Conservation (phyloP, 2,888 invertebrate species). For the Drosophila suboccidentalis region DNA sequence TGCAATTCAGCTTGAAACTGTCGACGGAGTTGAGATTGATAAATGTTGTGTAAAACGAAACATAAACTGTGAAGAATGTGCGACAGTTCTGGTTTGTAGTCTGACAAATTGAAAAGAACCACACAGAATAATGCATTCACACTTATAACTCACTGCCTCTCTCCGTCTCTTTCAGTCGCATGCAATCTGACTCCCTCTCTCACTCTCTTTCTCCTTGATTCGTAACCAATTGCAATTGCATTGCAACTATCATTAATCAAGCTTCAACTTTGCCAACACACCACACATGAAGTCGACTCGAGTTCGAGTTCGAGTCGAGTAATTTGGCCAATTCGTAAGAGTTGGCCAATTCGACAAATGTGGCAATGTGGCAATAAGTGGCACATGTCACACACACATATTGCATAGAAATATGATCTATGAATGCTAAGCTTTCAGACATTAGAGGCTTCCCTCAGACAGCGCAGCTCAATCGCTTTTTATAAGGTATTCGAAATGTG, state of each 20-base stretch:
- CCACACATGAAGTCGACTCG: constrained; percentile 43
- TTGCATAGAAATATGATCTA: constrained; percentile 24
- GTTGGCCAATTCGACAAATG: constrained; percentile 28
- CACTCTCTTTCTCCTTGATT: constrained; percentile 9
- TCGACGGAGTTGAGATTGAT: constrained; percentile 28
- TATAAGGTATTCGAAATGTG: constrained; percentile 7
- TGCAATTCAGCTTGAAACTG: constrained; percentile 13
- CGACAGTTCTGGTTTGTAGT: constrained; percentile 48
- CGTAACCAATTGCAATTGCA: constrained; percentile 61
- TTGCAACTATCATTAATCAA: constrained; percentile 69
- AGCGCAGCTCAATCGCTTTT: neutral
- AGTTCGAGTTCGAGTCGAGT: constrained; percentile 26
- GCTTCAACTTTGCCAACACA: constrained; percentile 55
- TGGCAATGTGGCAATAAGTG: constrained; percentile 6
- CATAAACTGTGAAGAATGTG: constrained; percentile 40
- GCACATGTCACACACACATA: neutral
- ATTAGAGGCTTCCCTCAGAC: constrained; percentile 26
- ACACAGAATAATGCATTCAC: constrained; percentile 32
- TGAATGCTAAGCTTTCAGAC: constrained; percentile 39
- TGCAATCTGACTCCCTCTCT: neutral
- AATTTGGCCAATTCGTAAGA: constrained; percentile 26
- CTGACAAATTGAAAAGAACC: constrained; percentile 54
- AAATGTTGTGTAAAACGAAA: constrained; percentile 49
- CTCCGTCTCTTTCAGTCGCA: neutral
- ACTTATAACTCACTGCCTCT: neutral